Conservation (phyloP, 2,888 invertebrate species). For the Drosophila meridionalis region DNA sequence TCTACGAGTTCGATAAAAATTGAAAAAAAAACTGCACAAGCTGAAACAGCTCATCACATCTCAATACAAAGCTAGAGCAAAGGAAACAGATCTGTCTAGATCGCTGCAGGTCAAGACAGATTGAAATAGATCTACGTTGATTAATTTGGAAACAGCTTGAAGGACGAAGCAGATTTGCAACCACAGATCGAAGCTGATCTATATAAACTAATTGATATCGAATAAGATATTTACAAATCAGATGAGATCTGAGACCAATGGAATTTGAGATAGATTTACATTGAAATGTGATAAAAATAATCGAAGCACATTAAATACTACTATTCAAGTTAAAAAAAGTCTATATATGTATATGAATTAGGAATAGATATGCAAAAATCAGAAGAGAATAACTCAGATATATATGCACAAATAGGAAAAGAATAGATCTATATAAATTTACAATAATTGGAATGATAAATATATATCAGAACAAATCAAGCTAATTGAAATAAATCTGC, state of each 20-base stretch:
- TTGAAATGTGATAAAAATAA: too few relatives aligned
- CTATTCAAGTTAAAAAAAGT: too few relatives aligned
- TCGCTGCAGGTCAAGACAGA: neutral
- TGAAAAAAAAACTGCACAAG: neutral
- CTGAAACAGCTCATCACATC: neutral
- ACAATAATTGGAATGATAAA: too few relatives aligned
- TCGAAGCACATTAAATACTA: too few relatives aligned
- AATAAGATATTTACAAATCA: neutral
- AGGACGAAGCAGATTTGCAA: neutral
- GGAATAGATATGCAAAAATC: too few relatives aligned
- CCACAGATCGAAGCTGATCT: neutral
- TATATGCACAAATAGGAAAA: too few relatives aligned
- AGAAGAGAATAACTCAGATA: too few relatives aligned
- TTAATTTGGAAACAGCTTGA: neutral
- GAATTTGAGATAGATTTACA: neutral
- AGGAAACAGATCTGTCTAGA: neutral
- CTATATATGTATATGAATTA: too few relatives aligned
- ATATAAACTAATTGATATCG: neutral
- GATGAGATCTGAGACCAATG: neutral
- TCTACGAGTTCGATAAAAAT: constrained; percentile 18
- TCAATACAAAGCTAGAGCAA: neutral
- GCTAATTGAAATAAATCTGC: too few relatives aligned
- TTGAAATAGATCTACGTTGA: neutral
- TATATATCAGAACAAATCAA: too few relatives aligned
- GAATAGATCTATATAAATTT: too few relatives aligned